These are phyloP conservation scores for Zophobas morio DNA, from an alignment of 1,140 invertebrate genomes.

Conservation along the genomic window DNA sequence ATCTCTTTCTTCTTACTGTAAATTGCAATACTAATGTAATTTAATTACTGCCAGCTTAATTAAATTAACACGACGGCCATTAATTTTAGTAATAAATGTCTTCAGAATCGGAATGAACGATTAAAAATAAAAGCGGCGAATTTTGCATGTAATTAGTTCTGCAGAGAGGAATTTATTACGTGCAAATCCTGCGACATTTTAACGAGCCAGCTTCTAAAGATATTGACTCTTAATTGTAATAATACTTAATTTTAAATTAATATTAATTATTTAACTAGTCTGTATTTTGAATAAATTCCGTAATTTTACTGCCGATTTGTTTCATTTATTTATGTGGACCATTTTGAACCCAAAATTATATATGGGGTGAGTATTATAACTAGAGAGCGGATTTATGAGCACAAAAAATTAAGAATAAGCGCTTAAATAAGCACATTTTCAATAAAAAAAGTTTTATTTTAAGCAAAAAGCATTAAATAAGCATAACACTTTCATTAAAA, in stretches of 20 bases:
- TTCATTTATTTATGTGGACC: conserved; percentile 2
- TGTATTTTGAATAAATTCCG: conserved; percentile 47
- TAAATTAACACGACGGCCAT: conserved; percentile 46
- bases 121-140: background rate
- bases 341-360: background rate
- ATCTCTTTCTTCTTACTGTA: background rate
- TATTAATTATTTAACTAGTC: conserved; percentile 52
- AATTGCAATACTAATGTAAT: conserved; percentile 35
- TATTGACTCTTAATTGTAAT: conserved; percentile 39
- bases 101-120: conserved; percentile 15
- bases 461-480: too few relatives aligned
- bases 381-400: too few relatives aligned
- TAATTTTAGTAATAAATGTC: conserved; percentile 41
- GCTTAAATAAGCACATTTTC: too few relatives aligned
- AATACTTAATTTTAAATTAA: conserved; percentile 43
- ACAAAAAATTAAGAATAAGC: too few relatives aligned
- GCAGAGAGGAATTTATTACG: background rate
- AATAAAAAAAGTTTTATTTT: too few relatives aligned
- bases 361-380: too few relatives aligned
- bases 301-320: conserved; percentile 33
- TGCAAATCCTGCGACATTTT: conserved; percentile 16
- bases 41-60: conserved; percentile 43
- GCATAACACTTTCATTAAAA: too few relatives aligned
- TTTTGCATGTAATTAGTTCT: conserved; percentile 1
- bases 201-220: conserved; percentile 39